Evolutionary conservation across 2,888 invertebrate species (phyloP).

Genomic region (Atethmia centrago): DNA sequence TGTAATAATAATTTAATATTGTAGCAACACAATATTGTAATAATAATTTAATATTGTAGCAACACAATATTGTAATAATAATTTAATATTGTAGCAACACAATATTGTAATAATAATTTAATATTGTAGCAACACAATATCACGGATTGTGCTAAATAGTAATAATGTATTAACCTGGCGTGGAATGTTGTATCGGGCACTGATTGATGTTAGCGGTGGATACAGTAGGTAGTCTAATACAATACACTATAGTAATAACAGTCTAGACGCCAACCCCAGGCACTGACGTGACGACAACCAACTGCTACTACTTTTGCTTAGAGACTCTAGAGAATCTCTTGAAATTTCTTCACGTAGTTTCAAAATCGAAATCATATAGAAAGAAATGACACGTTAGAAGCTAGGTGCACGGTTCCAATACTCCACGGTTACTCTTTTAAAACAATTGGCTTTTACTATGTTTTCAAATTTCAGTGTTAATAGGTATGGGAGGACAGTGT

Average conservation of each 20-base stretch:
- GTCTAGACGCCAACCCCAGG: background rate
- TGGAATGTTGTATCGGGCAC: slow-evolving; percentile 43
- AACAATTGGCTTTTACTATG: no score
- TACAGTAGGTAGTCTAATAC: background rate
- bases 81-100: background rate
- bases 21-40: no score
- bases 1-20: no score
- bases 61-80: no score
- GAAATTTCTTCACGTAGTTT: background rate
- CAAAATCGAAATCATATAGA: no score
- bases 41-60: no score
- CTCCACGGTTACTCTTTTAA: no score
- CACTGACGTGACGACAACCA: background rate
- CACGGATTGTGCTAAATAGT: slow-evolving; percentile 9
- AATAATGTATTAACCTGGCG: slow-evolving; percentile 33
- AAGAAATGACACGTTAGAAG: no score
- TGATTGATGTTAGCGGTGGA: slow-evolving; percentile 28
- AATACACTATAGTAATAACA: slow-evolving; percentile 1
- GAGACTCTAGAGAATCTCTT: background rate
- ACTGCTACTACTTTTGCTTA: background rate
- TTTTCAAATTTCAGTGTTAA: no score
- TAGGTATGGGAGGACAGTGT: no score
- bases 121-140: no score
- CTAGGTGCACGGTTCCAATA: no score
- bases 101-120: background rate